A percentile compares a stretch with the other conserved stretches of the same genome.
Conservation (phyloP, 2,113 vertebrate genomes). For the Channa argus region DNA sequence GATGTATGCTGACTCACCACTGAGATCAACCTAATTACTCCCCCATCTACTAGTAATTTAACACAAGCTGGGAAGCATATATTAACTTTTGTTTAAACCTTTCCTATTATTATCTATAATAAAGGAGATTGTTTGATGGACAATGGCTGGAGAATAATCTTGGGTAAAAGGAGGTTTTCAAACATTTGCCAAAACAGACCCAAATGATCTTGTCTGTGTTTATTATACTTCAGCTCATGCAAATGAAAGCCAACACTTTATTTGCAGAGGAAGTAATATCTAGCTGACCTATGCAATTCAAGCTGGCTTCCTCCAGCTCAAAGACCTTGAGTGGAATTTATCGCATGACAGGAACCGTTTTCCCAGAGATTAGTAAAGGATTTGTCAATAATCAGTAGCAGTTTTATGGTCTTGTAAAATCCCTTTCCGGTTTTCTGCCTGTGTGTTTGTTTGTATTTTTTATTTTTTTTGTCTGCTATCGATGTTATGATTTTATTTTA, state of each 20-base stretch:
- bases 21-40: conserved; percentile 18
- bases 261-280: conserved; percentile 7
- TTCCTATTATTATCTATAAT: background rate
- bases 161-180: background rate
- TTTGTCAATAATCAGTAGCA: conserved; percentile 23
- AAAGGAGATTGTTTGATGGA: background rate
- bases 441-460: background rate
- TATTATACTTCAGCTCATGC: background rate
- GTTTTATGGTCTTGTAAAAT: conserved; percentile 11
- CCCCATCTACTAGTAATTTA: background rate
- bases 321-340: background rate
- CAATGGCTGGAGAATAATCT: background rate
- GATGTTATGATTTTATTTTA: conserved; percentile 13
- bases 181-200: conserved; percentile 5
- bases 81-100: conserved; percentile 3
- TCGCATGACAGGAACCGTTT: conserved; percentile 12
- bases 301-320: background rate
- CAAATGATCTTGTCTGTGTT: background rate
- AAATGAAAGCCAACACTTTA: conserved; percentile 17
- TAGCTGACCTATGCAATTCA: conserved; percentile 21
- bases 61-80: conserved; percentile 1
- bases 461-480: background rate
- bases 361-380: conserved; percentile 4
- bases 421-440: background rate
- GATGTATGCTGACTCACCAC: conserved; percentile 31